These are phyloP conservation scores for Erithacus rubecula DNA, from an alignment of 2,797 vertebrate species.

Conservation along the genomic window DNA sequence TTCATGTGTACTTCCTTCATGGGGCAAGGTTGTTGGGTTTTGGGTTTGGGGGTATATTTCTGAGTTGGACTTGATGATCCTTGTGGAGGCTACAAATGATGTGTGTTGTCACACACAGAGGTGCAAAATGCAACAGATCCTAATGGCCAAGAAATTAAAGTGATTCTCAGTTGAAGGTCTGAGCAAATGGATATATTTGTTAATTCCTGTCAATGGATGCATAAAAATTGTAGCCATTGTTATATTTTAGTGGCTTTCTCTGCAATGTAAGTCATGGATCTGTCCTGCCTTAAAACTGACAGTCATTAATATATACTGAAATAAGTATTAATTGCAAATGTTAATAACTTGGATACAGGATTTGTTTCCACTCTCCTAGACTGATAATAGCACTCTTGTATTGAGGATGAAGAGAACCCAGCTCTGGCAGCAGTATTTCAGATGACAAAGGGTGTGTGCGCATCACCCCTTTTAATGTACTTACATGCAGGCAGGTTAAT, in stretches of 20 bases:
- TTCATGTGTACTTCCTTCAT: neutral
- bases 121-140: neutral
- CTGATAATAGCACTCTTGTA: neutral
- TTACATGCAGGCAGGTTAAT: conserved; percentile 8
- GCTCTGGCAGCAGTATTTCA: neutral
- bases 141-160: neutral
- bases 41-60: neutral
- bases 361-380: neutral
- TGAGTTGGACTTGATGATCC: neutral
- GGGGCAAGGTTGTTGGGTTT: neutral
- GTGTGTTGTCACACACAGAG: neutral
- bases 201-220: neutral
- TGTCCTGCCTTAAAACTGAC: neutral
- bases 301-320: neutral
- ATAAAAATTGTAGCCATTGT: neutral
- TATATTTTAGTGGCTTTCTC: neutral
- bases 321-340: neutral
- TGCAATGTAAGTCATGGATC: neutral
- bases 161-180: neutral
- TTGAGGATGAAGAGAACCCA: neutral
- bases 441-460: neutral
- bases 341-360: neutral
- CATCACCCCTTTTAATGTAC: neutral
- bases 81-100: neutral
- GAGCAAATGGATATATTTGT: neutral